These are phyloP conservation scores for Pristiophorus japonicus DNA, from an alignment of 2,113 vertebrate genomes.

Conservation along the genomic window DNA sequence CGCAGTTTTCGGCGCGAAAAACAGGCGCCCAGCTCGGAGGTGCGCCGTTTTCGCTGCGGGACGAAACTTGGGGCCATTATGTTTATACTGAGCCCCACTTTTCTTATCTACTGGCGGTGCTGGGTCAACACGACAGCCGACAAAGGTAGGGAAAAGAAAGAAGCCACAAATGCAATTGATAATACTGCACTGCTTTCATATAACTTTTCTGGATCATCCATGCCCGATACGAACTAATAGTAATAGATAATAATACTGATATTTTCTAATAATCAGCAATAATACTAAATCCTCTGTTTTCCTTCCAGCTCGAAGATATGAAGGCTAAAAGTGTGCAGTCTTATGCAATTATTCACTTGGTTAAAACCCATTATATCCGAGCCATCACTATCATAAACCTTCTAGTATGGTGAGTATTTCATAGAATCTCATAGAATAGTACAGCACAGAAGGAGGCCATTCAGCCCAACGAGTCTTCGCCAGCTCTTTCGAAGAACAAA, in stretches of 20 bases:
- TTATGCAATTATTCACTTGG: neutral
- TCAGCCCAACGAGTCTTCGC: neutral
- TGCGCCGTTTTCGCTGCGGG: too few species aligned
- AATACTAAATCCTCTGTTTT: neutral
- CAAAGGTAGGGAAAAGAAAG: neutral
- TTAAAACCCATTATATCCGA: neutral
- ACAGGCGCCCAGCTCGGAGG: too few species aligned
- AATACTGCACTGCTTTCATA: neutral
- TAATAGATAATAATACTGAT: neutral
- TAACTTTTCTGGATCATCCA: neutral
- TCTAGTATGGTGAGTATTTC: neutral
- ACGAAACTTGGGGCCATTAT: too few species aligned
- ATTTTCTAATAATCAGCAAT: neutral
- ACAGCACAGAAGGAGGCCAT: neutral
- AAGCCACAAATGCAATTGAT: neutral
- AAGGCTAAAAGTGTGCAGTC: neutral
- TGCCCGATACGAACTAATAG: neutral
- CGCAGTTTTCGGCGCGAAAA: too few species aligned
- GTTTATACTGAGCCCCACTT: neutral
- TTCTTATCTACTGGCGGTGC: neutral
- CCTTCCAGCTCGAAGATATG: conserved; percentile 26
- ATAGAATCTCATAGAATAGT: too few species aligned
- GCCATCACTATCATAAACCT: neutral
- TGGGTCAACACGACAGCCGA: neutral
- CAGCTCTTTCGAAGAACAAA: neutral